These are phyloP conservation scores for Thripadectes ignobilis DNA, from an alignment of 2,797 vertebrate species.

Conservation along the genomic window DNA sequence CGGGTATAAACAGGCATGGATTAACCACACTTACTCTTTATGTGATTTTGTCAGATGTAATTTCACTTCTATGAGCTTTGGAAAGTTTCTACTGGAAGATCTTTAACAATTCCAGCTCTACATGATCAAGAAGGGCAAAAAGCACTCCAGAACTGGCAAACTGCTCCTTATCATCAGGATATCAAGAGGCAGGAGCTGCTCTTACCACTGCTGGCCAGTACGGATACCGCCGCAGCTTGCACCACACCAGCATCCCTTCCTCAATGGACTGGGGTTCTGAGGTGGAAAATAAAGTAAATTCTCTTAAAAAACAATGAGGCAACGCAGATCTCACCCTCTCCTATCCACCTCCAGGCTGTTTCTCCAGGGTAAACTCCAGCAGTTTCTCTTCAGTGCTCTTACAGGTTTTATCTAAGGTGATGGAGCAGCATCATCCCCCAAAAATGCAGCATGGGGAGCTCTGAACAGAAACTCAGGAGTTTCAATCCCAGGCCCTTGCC, in stretches of 20 bases:
- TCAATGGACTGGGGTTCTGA: conserved; percentile 81
- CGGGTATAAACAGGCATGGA: rapidly evolving
- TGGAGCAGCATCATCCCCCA: neutral
- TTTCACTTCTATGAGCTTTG: neutral
- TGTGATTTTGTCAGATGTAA: rapidly evolving
- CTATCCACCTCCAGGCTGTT: neutral
- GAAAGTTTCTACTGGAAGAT: neutral
- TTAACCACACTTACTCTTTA: neutral
- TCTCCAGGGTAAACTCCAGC: neutral
- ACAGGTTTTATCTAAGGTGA: neutral
- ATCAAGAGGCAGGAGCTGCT: neutral
- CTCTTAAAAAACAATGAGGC: rapidly evolving
- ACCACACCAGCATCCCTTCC: conserved; percentile 89
- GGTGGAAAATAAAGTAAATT: neutral
- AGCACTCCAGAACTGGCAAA: neutral
- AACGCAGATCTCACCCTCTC: neutral
- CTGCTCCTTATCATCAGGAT: neutral
- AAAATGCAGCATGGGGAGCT: rapidly evolving
- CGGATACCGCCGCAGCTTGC: conserved; percentile 85
- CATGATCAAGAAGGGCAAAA: neutral
- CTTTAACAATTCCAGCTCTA: neutral
- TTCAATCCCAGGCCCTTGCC: neutral
- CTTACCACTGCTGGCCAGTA: conserved; percentile 94
- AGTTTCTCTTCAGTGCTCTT: neutral
- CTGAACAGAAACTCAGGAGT: rapidly evolving